Percentiles rank a stretch among this genome's conserved stretches.
Conservation (phyloP, 2,113 vertebrate species). For the Fregata magnificens region DNA sequence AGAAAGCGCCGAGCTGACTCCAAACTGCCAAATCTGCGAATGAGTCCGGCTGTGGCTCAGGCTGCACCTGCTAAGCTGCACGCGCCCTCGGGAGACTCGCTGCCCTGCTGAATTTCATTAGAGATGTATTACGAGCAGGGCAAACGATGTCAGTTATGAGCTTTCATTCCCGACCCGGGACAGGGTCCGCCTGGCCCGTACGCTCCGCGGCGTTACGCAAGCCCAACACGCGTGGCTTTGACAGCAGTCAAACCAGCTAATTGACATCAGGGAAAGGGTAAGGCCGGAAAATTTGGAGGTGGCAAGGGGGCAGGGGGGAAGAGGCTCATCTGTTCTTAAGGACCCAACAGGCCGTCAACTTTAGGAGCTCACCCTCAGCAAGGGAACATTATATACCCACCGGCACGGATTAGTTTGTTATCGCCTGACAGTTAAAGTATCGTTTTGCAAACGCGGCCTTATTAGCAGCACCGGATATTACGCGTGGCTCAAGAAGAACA, state of each 20-base stretch:
- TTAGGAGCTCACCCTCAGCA: not conserved
- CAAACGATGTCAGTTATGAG: not conserved
- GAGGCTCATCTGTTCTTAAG: conserved; percentile 46
- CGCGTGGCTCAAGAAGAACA: not conserved
- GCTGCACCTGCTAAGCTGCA: conserved; percentile 13
- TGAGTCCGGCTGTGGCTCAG: not conserved
- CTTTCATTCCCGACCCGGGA: conserved; percentile 19
- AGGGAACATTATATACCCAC: not conserved
- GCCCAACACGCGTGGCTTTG: not conserved
- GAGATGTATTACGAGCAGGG: not conserved
- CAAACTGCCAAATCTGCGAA: not conserved
- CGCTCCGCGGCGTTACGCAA: not conserved
- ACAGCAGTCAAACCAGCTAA: conserved; percentile 25
- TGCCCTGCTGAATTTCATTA: not conserved
- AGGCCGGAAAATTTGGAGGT: conserved; percentile 21
- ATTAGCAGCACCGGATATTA: not conserved
- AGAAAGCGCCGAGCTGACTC: not conserved
- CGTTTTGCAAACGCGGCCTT: not conserved
- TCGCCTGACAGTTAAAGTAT: not conserved
- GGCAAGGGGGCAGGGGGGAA: not conserved
- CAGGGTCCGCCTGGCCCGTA: not conserved
- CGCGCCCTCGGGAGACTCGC: not conserved
- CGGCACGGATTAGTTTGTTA: not conserved
- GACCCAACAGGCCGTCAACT: conserved; percentile 22
- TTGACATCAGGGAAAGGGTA: conserved; percentile 26